phyloP scores from a whole-genome alignment of 2,113 vertebrate genomes.

The Coptodon bakossiorum region DNA sequence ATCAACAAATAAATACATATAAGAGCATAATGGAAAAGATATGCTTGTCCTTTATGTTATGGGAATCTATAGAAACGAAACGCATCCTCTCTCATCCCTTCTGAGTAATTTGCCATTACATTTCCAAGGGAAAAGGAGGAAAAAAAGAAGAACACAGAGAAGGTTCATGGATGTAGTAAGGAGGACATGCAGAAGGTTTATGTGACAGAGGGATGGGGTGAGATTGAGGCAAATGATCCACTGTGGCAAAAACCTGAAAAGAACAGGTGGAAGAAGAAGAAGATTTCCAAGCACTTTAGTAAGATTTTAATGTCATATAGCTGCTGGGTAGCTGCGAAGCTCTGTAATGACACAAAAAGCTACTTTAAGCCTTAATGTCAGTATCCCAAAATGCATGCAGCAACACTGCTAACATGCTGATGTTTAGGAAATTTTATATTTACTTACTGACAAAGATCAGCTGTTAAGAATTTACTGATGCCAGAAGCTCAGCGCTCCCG shows the following conservation, averaged over 20 bases:
- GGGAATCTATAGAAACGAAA: neutral
- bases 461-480: neutral
- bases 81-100: neutral
- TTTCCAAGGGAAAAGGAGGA: neutral
- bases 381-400: neutral
- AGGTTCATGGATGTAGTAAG: neutral
- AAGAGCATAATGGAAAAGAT: neutral
- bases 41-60: neutral
- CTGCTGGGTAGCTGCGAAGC: neutral
- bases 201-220: neutral
- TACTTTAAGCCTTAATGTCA: neutral
- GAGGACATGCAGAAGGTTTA: neutral
- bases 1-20: neutral
- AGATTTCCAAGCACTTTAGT: neutral
- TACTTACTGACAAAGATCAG: neutral
- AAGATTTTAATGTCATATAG: neutral
- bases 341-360: neutral
- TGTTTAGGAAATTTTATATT: neutral
- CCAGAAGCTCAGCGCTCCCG: neutral
- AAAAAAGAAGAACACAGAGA: neutral
- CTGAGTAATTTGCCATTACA: neutral
- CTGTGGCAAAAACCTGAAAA: neutral
- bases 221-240: neutral
- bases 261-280: neutral
- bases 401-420: neutral